These are phyloP conservation scores for Protobothrops flavoviridis DNA, from an alignment of 2,113 vertebrate genomes.

Conservation along the genomic window DNA sequence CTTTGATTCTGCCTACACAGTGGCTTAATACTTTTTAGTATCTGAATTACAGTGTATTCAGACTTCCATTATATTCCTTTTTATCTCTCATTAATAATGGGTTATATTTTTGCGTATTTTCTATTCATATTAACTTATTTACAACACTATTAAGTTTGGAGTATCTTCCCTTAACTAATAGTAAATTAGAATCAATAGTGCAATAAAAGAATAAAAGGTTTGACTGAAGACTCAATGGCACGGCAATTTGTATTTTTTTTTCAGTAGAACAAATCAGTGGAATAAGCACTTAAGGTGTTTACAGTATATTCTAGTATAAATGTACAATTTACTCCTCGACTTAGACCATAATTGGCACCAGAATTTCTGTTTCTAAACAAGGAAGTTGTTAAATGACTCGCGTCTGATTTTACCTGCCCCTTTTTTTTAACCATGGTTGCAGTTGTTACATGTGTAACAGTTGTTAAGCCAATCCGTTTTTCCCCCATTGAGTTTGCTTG, in stretches of 20 bases:
- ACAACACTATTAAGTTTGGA: neutral
- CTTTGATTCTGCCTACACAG: neutral
- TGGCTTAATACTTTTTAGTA: neutral
- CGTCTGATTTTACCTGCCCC: too few species aligned
- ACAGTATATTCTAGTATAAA: neutral
- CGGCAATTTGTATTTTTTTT: neutral
- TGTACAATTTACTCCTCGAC: neutral
- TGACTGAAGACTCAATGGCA: neutral
- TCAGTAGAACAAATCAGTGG: neutral
- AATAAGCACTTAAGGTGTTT: neutral
- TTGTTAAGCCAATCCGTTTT: too few species aligned
- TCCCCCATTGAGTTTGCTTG: too few species aligned
- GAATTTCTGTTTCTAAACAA: too few species aligned
- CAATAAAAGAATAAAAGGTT: neutral
- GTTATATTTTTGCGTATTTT: neutral
- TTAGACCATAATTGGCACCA: neutral
- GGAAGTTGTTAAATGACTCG: too few species aligned
- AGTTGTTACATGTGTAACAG: too few species aligned
- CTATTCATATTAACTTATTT: neutral
- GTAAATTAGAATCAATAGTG: neutral
- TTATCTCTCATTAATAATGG: neutral
- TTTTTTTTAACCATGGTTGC: too few species aligned
- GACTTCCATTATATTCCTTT: neutral
- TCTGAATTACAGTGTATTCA: neutral
- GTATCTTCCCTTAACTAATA: neutral